These are phyloP conservation scores for Hirtodrosophila duncani DNA, from an alignment of 2,888 invertebrate species.

Conservation along the genomic window DNA sequence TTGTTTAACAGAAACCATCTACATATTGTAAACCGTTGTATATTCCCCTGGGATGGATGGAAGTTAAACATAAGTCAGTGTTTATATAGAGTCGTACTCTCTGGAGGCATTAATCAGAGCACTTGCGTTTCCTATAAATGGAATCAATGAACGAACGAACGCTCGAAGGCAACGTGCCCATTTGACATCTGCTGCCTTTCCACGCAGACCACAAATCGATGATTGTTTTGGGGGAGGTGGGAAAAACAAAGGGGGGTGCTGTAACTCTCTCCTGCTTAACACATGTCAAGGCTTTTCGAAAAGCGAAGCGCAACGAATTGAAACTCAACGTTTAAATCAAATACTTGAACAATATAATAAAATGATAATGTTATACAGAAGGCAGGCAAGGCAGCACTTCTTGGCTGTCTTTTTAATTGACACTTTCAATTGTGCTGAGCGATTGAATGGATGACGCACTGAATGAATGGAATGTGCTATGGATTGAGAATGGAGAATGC, in stretches of 20 bases:
- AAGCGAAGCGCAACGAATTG: no score
- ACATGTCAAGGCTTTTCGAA: slow-evolving; percentile 38
- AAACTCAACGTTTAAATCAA: slow-evolving; percentile 64
- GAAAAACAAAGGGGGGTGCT: no score
- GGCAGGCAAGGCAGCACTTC: slow-evolving; percentile 17
- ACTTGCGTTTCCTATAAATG: slow-evolving; percentile 21
- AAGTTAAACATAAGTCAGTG: slow-evolving; percentile 42
- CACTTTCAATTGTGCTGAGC: slow-evolving; percentile 65
- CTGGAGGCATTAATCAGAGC: slow-evolving; percentile 49
- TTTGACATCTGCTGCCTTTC: slow-evolving; percentile 59
- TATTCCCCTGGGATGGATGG: slow-evolving; percentile 28
- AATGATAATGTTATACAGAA: slow-evolving; percentile 42
- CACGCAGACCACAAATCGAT: slow-evolving; percentile 34
- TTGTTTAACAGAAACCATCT: slow-evolving; percentile 19
- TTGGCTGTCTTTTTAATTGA: slow-evolving; percentile 63
- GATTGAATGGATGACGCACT: slow-evolving; percentile 18
- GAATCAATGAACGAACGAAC: slow-evolving; percentile 55
- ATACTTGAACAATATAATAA: no score
- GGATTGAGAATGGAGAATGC: no score
- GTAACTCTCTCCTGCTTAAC: no score
- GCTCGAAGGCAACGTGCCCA: no score
- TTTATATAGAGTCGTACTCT: slow-evolving; percentile 34
- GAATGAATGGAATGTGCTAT: slow-evolving; percentile 6
- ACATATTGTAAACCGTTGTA: slow-evolving; percentile 1
- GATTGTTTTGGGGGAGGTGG: no score